Evolutionary conservation across 2,113 vertebrate genomes (phyloP).

Genomic region (Pachycephala philippinensis): DNA sequence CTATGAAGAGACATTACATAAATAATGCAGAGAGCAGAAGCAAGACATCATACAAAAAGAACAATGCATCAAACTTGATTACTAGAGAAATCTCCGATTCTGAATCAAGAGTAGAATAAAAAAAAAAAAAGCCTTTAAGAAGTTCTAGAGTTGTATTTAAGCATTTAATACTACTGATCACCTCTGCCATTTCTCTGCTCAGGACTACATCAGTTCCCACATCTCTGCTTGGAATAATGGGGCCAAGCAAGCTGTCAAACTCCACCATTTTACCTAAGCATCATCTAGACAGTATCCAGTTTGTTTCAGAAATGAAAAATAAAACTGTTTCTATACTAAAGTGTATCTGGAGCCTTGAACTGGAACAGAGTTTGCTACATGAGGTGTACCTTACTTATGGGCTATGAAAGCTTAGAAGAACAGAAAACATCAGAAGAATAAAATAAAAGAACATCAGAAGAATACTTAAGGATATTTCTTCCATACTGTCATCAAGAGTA

Average conservation of each 20-base stretch:
- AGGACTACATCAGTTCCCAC: background rate
- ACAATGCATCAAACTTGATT: background rate
- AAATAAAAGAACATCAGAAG: background rate
- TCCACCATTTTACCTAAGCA: background rate
- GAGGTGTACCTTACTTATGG: background rate
- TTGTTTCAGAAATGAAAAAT: background rate
- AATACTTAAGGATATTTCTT: background rate
- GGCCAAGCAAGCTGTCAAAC: background rate
- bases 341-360: background rate
- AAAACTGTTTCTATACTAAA: background rate
- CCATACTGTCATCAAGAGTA: constrained; percentile 71
- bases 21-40: background rate
- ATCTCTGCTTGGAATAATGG: background rate
- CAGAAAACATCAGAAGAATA: background rate
- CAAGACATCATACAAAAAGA: background rate
- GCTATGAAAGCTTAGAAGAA: background rate
- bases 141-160: background rate
- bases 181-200: background rate
- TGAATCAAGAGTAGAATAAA: background rate
- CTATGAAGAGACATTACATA: constrained; percentile 17
- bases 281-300: background rate
- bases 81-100: background rate
- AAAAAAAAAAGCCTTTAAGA: background rate
- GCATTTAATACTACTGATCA: background rate
- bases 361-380: background rate